Evolutionary conservation across 2,888 invertebrate species (phyloP).

Genomic region (Archips xylosteana): DNA sequence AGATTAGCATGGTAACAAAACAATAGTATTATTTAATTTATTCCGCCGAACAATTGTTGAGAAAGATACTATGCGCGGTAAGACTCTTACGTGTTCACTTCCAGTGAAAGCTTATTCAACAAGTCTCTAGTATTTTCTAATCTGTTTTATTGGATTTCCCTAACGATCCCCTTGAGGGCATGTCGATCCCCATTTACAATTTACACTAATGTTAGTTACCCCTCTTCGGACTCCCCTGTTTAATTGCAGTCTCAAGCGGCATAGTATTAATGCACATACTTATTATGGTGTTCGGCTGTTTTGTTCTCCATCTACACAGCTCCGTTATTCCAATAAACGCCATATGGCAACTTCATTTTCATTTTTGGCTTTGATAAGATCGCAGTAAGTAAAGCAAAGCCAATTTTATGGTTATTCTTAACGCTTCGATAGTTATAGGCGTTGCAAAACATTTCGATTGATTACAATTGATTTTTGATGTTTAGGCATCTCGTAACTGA

Average conservation of each 20-base stretch:
- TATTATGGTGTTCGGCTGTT: not conserved
- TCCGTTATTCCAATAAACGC: not conserved
- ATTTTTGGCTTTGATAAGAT: slow-evolving; percentile 8
- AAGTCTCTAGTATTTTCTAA: slow-evolving; percentile 28
- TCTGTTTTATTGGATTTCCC: slow-evolving; percentile 17
- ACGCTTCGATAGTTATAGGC: slow-evolving; percentile 17
- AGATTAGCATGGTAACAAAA: slow-evolving; percentile 48
- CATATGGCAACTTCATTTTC: slow-evolving; percentile 12
- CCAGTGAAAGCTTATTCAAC: slow-evolving; percentile 36
- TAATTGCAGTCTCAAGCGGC: slow-evolving; percentile 12
- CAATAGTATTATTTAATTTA: slow-evolving; percentile 54
- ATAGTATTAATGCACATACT: not conserved
- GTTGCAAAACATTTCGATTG: slow-evolving; percentile 30
- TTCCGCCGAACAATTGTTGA: slow-evolving; percentile 48
- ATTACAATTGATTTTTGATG: slow-evolving; percentile 28
- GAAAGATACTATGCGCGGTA: slow-evolving; percentile 50
- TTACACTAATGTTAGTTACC: not conserved
- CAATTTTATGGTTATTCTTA: slow-evolving; percentile 34
- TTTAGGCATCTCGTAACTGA: slow-evolving; percentile 7
- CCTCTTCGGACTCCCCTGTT: slow-evolving; percentile 18
- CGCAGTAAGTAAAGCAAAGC: slow-evolving; percentile 22
- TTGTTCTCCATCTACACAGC: not conserved
- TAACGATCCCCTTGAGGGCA: slow-evolving; percentile 20
- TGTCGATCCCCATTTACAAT: slow-evolving; percentile 18
- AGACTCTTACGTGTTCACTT: slow-evolving; percentile 45